phyloP scores from a whole-genome alignment of 2,113 vertebrate species.

The Dromiciops gliroides region DNA sequence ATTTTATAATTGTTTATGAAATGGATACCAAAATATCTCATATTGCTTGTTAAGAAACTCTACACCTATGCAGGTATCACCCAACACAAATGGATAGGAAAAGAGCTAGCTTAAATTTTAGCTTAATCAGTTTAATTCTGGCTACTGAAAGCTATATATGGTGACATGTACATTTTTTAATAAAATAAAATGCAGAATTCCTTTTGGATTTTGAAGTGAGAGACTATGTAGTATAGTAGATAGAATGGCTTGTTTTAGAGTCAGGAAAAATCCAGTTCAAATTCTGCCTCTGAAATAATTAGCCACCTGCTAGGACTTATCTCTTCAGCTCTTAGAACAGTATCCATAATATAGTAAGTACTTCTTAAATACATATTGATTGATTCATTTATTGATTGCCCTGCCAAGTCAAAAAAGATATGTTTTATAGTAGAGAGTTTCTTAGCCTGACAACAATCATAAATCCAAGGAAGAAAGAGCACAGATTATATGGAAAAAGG shows the following conservation, averaged over 20 bases:
- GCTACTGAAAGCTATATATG: background rate
- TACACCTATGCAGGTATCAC: conserved; percentile 54
- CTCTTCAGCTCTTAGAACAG: background rate
- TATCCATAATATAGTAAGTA: background rate
- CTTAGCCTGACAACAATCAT: background rate
- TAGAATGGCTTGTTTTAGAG: background rate
- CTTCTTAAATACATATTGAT: background rate
- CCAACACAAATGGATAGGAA: conserved; percentile 43
- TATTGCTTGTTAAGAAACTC: conserved; percentile 52
- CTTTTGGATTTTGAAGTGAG: background rate
- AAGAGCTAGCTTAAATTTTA: conserved; percentile 33
- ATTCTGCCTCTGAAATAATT: background rate
- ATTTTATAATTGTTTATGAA: background rate
- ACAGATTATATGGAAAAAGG: background rate
- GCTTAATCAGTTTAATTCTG: conserved; percentile 7
- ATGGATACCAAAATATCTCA: background rate
- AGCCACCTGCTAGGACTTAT: background rate
- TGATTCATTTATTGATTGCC: background rate
- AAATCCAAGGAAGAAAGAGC: conserved; percentile 1
- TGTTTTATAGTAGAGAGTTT: background rate
- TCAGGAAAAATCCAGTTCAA: background rate
- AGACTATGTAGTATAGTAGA: background rate
- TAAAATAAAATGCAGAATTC: too few relatives aligned
- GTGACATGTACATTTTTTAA: background rate
- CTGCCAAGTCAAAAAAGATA: background rate